Evolutionary conservation across 2,888 invertebrate species (phyloP), one percentile per base, ranked within the genome.

Genomic region (Sycophila texana): DNA sequence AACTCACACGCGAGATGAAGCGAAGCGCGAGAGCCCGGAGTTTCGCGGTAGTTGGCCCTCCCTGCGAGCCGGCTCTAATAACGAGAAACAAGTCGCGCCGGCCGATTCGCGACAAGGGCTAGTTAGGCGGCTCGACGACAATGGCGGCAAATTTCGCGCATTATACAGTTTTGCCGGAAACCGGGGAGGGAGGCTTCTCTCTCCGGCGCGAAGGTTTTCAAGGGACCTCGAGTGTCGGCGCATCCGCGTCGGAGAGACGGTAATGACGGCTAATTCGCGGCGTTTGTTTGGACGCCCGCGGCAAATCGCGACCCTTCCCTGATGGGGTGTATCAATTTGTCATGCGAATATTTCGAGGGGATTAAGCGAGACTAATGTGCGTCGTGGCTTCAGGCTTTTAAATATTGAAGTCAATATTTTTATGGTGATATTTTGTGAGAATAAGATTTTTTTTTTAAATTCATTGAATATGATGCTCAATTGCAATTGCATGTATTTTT

Each of bases 141-240:
- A 89, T 89, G 86, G 86, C 84, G 87, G 87, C 89, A 89, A 89
- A 89, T 89, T 89, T 89, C 86, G 85, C 87, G 85, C 86, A 86
- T 87, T 84, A 87, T 87, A 30, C 61, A 84, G 82, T 83, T 82
- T 83, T 83, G 63, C 82, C 81, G 39, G 39, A 39, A 39, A 7
- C 39, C 39, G 39, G 39, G 39, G 39, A n/a, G 4, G 18, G 39
- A 10, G 30, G 71, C 55, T 70, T 70, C 57, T 70, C 76, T 68
- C 61, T 65, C 49, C 49, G 58, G 61, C 51, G 30, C n/a, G 16
- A 74, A 60, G 18, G n/a, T 2, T 20, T 13, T 30, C n/a, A 12
- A 47, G 57, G 20, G 65, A 60, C 30, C 53, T 82, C 72, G 80
- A 75, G 63, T 71, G 66, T 74, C 51, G 82, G 82, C 82, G 81